Percentiles rank a stretch among this genome's conserved stretches.
Evolutionary conservation across 1,140 invertebrate genomes (phyloP).

Genomic region (Brachionus plicatilis): DNA sequence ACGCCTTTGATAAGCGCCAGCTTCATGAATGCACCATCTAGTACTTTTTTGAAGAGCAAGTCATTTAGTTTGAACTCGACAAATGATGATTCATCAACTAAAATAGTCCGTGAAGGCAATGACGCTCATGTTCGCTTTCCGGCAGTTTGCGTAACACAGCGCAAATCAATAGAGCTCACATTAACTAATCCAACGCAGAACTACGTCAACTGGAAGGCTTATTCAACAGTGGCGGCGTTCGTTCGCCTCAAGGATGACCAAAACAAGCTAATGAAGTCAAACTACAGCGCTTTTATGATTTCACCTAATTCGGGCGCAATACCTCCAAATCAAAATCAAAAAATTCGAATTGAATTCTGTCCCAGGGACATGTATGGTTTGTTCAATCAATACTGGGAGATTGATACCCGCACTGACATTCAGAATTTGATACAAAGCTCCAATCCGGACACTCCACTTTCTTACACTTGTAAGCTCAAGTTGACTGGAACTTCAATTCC

Average conservation of each 20-base stretch:
- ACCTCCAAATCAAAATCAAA: conserved; percentile 24
- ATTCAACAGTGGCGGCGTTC: background rate
- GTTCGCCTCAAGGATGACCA: conserved; percentile 1
- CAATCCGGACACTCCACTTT: background rate
- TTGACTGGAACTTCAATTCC: conserved; percentile 7
- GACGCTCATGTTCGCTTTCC: conserved; percentile 30
- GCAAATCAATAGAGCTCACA: conserved; percentile 24
- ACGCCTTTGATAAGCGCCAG: conserved; percentile 33
- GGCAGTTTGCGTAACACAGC: background rate
- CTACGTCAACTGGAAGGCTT: conserved; percentile 31
- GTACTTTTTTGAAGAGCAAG: background rate
- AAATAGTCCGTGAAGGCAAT: background rate
- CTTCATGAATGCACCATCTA: conserved; percentile 7
- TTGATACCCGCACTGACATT: conserved; percentile 13
- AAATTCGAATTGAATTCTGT: conserved; percentile 32
- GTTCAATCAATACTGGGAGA: conserved; percentile 32
- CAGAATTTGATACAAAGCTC: background rate
- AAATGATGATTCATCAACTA: background rate
- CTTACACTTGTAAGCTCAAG: background rate
- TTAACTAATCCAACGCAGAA: conserved; percentile 15
- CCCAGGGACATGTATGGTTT: conserved; percentile 10
- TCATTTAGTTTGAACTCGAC: background rate
- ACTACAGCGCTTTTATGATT: conserved; percentile 2
- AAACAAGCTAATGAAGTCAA: background rate
- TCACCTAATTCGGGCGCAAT: conserved; percentile 1